A percentile compares a stretch with the other conserved stretches of the same genome.
These are phyloP conservation scores for Muntiacus muntjak DNA, from an alignment of 2,113 vertebrate genomes.

Conservation along the genomic window DNA sequence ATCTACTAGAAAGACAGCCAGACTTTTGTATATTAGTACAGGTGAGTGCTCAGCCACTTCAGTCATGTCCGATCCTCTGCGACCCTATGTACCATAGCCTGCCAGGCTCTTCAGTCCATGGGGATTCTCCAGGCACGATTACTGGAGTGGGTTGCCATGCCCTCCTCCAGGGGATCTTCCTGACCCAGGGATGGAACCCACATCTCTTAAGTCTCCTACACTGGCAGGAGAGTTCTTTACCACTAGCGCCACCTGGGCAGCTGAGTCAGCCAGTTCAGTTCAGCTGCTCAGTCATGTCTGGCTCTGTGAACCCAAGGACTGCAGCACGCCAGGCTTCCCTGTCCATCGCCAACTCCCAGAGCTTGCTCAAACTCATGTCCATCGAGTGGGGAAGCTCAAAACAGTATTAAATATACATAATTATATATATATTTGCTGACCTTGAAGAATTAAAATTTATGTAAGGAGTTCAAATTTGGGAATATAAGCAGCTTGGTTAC, in stretches of 20 bases:
- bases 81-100: neutral
- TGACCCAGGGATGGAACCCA: neutral
- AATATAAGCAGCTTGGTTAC: neutral
- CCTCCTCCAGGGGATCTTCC: neutral
- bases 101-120: neutral
- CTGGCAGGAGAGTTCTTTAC: neutral
- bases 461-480: neutral
- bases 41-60: neutral
- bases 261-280: neutral
- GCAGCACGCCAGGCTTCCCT: neutral
- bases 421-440: neutral
- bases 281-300: neutral
- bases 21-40: neutral
- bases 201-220: neutral
- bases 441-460: neutral
- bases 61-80: neutral
- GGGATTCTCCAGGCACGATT: neutral
- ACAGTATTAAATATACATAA: neutral
- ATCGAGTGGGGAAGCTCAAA: neutral
- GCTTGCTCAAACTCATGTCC: neutral
- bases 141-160: neutral
- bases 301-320: neutral
- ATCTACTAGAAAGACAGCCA: neutral
- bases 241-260: neutral
- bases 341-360: neutral